phyloP scores from a whole-genome alignment of 2,113 vertebrate genomes.

The Aptenodytes patagonicus region DNA sequence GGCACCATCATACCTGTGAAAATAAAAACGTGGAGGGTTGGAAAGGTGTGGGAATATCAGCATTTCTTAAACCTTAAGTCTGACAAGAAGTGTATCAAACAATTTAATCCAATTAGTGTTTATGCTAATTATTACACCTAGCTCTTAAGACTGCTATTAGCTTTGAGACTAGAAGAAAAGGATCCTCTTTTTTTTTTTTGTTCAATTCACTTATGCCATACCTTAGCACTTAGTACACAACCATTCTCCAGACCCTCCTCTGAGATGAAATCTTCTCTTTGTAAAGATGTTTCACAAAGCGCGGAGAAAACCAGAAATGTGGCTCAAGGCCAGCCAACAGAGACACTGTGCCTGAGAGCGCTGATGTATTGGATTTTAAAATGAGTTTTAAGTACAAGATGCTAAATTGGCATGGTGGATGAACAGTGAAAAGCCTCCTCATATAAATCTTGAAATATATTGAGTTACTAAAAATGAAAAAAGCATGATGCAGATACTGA shows the following conservation, averaged over 20 bases:
- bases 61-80: background rate
- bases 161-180: background rate
- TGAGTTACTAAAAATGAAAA: background rate
- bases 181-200: background rate
- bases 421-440: background rate
- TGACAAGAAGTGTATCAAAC: background rate
- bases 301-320: background rate
- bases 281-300: background rate
- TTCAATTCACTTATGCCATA: background rate
- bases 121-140: background rate
- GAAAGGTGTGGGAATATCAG: background rate
- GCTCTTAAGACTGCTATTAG: background rate
- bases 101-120: background rate
- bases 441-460: background rate
- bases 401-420: background rate
- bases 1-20: slow-evolving; percentile 91
- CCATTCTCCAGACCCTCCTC: background rate
- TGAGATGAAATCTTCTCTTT: background rate
- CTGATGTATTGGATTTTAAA: background rate
- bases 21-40: background rate
- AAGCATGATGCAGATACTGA: background rate
- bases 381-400: background rate
- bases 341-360: background rate
- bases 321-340: background rate
- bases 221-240: background rate